Percentiles rank a stretch among this genome's conserved stretches.
Evolutionary conservation across 2,113 vertebrate genomes (phyloP).

Genomic region (Salvator merianae): DNA sequence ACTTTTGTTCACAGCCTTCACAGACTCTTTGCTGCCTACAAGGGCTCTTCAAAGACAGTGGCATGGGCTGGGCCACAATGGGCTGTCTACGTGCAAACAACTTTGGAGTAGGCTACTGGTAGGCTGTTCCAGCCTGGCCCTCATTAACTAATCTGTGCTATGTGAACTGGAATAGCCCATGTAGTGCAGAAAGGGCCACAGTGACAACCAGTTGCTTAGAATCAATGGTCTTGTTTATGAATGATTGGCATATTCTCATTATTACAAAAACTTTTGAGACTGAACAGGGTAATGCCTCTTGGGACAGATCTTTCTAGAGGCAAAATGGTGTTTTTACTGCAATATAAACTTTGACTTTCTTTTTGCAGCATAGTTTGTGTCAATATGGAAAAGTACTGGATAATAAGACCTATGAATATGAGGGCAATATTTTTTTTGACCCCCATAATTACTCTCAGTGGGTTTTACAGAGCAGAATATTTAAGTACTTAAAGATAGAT

Average conservation of each 20-base stretch:
- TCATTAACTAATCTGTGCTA: too few species aligned
- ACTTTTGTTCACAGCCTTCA: too few species aligned
- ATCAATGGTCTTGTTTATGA: too few species aligned
- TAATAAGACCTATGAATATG: background rate
- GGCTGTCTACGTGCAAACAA: too few species aligned
- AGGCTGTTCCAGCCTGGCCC: too few species aligned
- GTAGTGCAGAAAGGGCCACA: too few species aligned
- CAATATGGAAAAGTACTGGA: background rate
- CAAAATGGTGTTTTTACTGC: background rate
- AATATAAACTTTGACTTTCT: background rate
- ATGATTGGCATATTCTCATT: background rate
- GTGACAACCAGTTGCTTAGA: too few species aligned
- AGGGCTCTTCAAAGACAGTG: too few species aligned
- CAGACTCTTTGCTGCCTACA: too few species aligned
- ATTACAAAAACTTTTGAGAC: background rate
- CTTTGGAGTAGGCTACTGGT: too few species aligned
- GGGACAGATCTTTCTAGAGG: background rate
- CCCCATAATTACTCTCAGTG: background rate
- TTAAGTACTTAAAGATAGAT: background rate
- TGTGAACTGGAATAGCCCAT: too few species aligned
- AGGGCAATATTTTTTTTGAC: background rate
- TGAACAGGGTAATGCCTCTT: background rate
- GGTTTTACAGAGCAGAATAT: background rate
- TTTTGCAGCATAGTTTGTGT: background rate
- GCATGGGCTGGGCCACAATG: too few species aligned